Evolutionary conservation across 2,797 vertebrate species (phyloP), one percentile per base, ranked within the genome.

Genomic region (Lagocephalus sceleratus): DNA sequence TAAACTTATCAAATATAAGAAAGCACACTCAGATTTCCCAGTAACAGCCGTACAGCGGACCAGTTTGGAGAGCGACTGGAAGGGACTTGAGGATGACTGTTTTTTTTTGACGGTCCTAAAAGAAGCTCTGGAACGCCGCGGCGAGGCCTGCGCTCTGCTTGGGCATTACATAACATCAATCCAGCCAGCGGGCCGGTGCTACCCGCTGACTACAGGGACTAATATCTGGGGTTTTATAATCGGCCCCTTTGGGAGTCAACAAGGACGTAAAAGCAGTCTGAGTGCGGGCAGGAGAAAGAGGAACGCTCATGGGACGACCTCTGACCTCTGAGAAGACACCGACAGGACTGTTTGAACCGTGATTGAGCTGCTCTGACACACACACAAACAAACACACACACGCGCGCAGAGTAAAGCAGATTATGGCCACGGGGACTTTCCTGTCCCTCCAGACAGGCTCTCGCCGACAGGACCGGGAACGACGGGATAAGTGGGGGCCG

Each of bases 341-440:
- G 3, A 35, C 2, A 35, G 32, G 32, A 35, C 23, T 25, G 23
- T 25, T 25, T 25, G 7, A 25, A 1, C 29, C 4, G 7, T 25
- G 23, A 2, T 32, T 32, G 5, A 11, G 10, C 29, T 11, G 40
- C 40, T n/a, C 1, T 17, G 40, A n/a, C 62, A 66, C 67, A 66
- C 49, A 44, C 16, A 54, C 57, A 61, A 51, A 63, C 22, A 23
- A 43, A 26, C 50, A 50, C 56, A 47, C 42, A 63, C 19, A 58
- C 41, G 56, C 70, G 61, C 61, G 56, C 19, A 53, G 41, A 50
- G 67, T 60, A 59, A 44, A 58, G 57, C 43, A 64, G 81, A 86
- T 86, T 81, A 85, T 66, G 50, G 71, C 60, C 63, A 42, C 39
- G 11, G 71, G 77, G 85, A 73, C 71, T 74, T 74, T 79, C 71